Base-by-base conservation (phyloP, 2,113 vertebrate species). In the Melanotaenia duboulayi region DNA sequence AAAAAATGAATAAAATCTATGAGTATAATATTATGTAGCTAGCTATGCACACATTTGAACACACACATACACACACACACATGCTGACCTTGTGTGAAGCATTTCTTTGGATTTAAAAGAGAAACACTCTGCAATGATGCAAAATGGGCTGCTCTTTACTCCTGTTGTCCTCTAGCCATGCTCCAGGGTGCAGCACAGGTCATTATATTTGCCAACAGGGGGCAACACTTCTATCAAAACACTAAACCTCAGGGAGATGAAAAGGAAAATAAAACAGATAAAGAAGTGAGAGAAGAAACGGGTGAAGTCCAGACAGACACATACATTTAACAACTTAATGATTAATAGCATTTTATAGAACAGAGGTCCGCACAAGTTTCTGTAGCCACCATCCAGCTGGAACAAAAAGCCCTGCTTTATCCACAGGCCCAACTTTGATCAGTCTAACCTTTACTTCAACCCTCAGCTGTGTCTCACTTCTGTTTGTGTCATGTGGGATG, bases 131-230 rank as follows among this genome's bases (percentile, higher is more conserved):
- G 93, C 64, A 0, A 84, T 94, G 83, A 91, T 68, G 65, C 93
- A 92, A 90, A 96, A 96, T 9, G 94, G 92, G 11, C 76, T 91
- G 68, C 68, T 93, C 84, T 92, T 92, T 40, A 80, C 40, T 44
- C 77, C 81, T 35, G 57, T 65, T 60, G 55, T 80, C 91, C 91
- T 95, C 71, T 85, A 95, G 74, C 94, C 83, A 56, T 71, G 74
- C 73, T 94, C 83, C 19, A 94, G 77, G 82, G 93, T 88, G 71
- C 82, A 92, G 52, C 64, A 65, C 4, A 87, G 90, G 85, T 95
- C 94, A 71, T 94, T 83, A 70, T 95, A 95, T 1, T 76, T 76
- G 25, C 93, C 95, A 74, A 95, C 94, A 92, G 94, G 93, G 59
- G 94, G 94, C 35, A 92, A 77, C 69, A 89, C 79, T 78, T 95